These are phyloP conservation scores for Valencia hispanica DNA, from an alignment of 2,797 vertebrate genomes.

Conservation along the genomic window DNA sequence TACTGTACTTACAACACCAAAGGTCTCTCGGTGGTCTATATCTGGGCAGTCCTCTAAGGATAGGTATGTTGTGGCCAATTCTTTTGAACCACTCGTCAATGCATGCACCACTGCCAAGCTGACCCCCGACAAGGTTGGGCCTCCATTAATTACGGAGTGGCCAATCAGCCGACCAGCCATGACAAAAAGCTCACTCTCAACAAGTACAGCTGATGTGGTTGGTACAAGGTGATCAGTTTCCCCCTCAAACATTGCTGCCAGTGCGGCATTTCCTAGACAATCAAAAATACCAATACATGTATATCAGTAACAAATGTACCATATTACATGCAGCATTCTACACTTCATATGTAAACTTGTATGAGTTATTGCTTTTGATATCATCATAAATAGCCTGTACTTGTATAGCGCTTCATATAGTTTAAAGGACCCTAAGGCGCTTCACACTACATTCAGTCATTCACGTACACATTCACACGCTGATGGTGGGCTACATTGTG, in stretches of 20 bases:
- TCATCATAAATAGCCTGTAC: too few species aligned
- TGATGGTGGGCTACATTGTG: too few species aligned
- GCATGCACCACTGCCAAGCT: conserved; percentile 5
- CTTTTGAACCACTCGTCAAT: conserved; percentile 1
- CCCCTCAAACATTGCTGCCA: conserved; percentile 4
- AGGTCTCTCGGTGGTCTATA: background rate
- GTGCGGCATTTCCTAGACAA: background rate
- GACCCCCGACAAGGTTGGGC: background rate
- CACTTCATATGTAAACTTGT: background rate
- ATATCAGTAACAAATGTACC: background rate
- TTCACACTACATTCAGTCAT: too few species aligned
- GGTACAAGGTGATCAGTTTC: conserved; percentile 6
- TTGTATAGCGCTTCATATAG: too few species aligned
- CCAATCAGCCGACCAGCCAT: conserved; percentile 16
- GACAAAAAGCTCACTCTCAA: conserved; percentile 4
- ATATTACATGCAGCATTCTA: too few species aligned
- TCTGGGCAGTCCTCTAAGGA: conserved; percentile 10
- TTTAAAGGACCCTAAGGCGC: too few species aligned
- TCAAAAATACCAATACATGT: background rate
- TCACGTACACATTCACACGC: too few species aligned
- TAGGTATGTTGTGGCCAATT: conserved; percentile 1
- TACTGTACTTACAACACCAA: conserved; percentile 4
- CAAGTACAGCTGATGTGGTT: conserved; percentile 5
- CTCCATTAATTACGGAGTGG: conserved; percentile 4
- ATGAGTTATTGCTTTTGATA: background rate